Conservation (phyloP, 2,888 invertebrate genomes). For the Drosophila limbata region DNA sequence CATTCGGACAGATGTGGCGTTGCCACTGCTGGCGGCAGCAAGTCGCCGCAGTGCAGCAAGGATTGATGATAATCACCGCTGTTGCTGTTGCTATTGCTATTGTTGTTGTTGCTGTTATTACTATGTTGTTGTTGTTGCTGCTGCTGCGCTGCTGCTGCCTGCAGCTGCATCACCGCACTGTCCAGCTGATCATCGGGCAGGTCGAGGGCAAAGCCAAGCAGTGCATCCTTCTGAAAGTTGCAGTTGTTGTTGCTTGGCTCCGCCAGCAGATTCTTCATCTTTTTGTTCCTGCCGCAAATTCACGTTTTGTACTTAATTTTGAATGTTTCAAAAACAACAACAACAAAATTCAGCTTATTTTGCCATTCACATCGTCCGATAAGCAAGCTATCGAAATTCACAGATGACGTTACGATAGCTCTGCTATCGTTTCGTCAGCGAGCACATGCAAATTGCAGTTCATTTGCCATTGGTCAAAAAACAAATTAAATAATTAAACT, state of each 20-base stretch:
- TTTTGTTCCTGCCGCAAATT: conserved; percentile 5
- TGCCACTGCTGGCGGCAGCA: conserved; percentile 35
- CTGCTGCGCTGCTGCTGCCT: conserved; percentile 52
- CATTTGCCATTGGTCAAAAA: neutral
- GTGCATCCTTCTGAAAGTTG: conserved; percentile 52
- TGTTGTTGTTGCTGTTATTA: conserved; percentile 4
- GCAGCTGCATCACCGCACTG: conserved; percentile 55
- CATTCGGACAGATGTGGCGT: conserved; percentile 27
- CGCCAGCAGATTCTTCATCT: conserved; percentile 52
- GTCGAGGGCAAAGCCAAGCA: conserved; percentile 45
- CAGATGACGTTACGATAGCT: neutral
- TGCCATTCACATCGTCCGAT: conserved; percentile 39
- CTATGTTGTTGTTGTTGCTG: conserved; percentile 15
- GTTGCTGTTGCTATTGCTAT: conserved; percentile 25
- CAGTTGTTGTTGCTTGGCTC: conserved; percentile 28
- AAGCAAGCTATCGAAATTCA: conserved; percentile 7
- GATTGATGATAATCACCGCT: conserved; percentile 40
- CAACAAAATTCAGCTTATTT: conserved; percentile 21
- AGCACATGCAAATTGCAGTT: neutral
- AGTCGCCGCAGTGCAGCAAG: conserved; percentile 35
- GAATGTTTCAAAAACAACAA: conserved; percentile 23
- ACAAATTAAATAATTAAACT: neutral
- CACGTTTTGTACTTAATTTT: conserved; percentile 35
- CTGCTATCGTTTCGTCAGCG: neutral
- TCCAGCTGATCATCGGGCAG: conserved; percentile 56